Percentiles rank a stretch among this genome's conserved stretches.
Conservation (phyloP, 2,797 vertebrate genomes). For the Falco berigora region DNA sequence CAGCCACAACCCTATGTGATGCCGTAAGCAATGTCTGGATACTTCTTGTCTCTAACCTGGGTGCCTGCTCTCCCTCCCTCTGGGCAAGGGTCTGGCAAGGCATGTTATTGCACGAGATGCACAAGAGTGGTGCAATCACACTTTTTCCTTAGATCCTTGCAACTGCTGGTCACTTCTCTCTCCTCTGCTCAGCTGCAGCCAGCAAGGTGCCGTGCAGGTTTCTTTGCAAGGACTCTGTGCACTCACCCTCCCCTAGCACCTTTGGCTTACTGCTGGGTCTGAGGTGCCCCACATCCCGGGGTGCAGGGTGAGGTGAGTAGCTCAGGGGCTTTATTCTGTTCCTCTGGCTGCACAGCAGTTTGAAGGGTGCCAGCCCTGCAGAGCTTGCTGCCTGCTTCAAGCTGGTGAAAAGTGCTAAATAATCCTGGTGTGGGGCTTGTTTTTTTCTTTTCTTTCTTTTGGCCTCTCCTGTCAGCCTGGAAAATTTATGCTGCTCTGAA, state of each 20-base stretch:
- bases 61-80: background rate
- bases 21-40: background rate
- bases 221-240: background rate
- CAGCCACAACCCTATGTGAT: background rate
- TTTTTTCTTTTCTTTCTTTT: background rate
- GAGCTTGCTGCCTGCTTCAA: background rate
- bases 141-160: rapidly evolving
- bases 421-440: background rate
- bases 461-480: conserved; percentile 1
- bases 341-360: background rate
- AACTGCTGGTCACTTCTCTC: background rate
- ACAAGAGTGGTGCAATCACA: background rate
- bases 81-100: background rate
- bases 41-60: background rate
- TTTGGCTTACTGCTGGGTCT: background rate
- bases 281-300: background rate
- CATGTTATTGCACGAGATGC: background rate
- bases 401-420: background rate
- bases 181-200: background rate
- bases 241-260: background rate
- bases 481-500: conserved; percentile 8
- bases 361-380: background rate
- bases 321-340: background rate
- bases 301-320: background rate
- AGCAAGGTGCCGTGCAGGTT: rapidly evolving